Evolutionary conservation across 1,140 invertebrate species (phyloP), one percentile per base, ranked within the genome.

Genomic region (Pararge aegeria): DNA sequence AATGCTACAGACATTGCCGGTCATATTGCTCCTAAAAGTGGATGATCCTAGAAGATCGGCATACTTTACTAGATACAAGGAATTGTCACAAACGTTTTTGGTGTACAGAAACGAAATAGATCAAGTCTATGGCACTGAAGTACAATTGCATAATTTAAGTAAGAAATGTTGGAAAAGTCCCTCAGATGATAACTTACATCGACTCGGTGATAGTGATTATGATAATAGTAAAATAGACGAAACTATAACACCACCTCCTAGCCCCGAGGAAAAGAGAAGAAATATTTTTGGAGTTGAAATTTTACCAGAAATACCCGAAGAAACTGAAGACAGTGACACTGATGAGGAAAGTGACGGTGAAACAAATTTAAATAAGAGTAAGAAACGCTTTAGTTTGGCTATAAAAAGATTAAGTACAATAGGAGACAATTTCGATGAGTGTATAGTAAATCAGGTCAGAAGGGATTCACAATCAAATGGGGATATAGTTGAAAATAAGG

Each of bases 151-250:
- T 40, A 83, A 85, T 55, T 61, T 90, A 62, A 73, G 79, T 51
- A 81, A 78, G 61, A 90, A 90, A 78, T 80, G 78, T 62, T 91
- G 90, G 90, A 81, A 87, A 68, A 89, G 78, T 75, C 90, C 89
- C 12, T 88, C 86, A 5, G 86, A 89, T 56, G 85, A 89, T 61
- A 87, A 86, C 65, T 61, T 83, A 38, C 70, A 83, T 34, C 40
- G 70, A 49, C 66, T 78, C 40, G 70, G 65, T 34, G 73, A 78
- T n/a, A 56, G 63, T 5, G 66, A 72, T 44, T 63, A 68, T 55
- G 76, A 79, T 29, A 61, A 78, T 18, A 72, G 75, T 18, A 66
- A 65, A 50, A 68, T 68, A 37, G 58, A 56, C 0, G 72, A 74
- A 30, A 87, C 78, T 10, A 78, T 84, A 30, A 89, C 87, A 13